These are phyloP conservation scores for Bombycilla garrulus DNA, from an alignment of 2,113 vertebrate species.

Conservation along the genomic window DNA sequence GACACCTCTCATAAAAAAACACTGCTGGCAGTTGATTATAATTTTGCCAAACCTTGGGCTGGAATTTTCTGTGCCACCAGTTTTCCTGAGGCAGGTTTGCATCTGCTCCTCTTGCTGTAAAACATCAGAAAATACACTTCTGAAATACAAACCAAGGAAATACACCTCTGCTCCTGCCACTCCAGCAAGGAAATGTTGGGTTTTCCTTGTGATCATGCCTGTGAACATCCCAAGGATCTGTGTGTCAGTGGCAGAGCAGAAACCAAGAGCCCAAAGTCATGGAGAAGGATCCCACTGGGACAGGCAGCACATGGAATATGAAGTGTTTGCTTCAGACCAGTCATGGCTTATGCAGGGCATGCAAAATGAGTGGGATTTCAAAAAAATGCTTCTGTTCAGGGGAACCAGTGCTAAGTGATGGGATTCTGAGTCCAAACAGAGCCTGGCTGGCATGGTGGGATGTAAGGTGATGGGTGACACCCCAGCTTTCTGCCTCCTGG, in stretches of 20 bases:
- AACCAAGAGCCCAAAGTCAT: not conserved
- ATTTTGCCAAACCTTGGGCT: not conserved
- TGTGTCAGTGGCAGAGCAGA: not conserved
- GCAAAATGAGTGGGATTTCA: not conserved
- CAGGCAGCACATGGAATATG: rapidly evolving
- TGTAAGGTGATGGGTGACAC: rapidly evolving
- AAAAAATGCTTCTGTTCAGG: not conserved
- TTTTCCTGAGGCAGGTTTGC: not conserved
- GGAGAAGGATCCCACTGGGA: not conserved
- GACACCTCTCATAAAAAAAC: not conserved
- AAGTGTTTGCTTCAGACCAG: rapidly evolving
- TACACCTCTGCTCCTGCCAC: not conserved
- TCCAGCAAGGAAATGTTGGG: not conserved
- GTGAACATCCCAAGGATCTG: too few relatives aligned
- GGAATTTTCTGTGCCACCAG: not conserved
- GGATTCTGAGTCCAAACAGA: not conserved
- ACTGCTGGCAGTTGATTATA: not conserved
- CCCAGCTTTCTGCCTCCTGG: too few relatives aligned
- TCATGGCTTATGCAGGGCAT: not conserved
- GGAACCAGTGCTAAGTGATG: not conserved
- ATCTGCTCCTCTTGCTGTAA: not conserved
- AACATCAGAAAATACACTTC: not conserved
- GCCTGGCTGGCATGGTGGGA: not conserved
- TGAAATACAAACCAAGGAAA: not conserved
- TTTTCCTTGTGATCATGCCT: not conserved